These are phyloP conservation scores for Galerucella calmariensis DNA, from an alignment of 2,888 invertebrate species.

Conservation along the genomic window DNA sequence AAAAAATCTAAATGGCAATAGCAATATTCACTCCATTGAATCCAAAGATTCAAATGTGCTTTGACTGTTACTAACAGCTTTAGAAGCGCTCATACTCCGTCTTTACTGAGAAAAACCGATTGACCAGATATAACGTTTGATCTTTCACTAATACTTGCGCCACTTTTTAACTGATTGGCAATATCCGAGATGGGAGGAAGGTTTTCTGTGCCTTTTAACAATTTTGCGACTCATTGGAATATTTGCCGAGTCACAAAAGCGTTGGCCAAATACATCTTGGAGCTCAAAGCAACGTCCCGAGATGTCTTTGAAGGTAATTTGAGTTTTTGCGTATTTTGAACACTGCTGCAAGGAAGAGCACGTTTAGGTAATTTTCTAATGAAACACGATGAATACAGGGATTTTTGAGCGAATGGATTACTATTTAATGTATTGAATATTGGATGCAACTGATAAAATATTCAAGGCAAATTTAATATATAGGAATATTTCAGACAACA, in stretches of 20 bases:
- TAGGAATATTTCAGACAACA: too few relatives aligned
- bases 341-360: background rate
- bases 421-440: background rate
- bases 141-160: conserved; percentile 46
- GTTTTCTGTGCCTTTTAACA: conserved; percentile 24
- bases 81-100: conserved; percentile 36
- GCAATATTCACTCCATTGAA: conserved; percentile 26
- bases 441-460: background rate
- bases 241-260: conserved; percentile 25
- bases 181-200: conserved; percentile 39
- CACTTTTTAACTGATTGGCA: conserved; percentile 50
- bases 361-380: conserved; percentile 17
- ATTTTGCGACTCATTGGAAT: conserved; percentile 31
- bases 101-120: conserved; percentile 45
- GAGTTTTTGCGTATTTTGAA: conserved; percentile 15
- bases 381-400: background rate
- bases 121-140: conserved; percentile 46
- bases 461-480: too few relatives aligned
- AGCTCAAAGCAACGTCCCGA: conserved; percentile 19
- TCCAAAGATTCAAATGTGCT: conserved; percentile 35
- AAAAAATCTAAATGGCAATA: conserved; percentile 10
- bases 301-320: conserved; percentile 19
- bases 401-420: background rate
- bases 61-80: conserved; percentile 28
- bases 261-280: conserved; percentile 9